Evolutionary conservation across 92 coral and sea anemone species (phyloP).

Genomic region (Porites lobata): DNA sequence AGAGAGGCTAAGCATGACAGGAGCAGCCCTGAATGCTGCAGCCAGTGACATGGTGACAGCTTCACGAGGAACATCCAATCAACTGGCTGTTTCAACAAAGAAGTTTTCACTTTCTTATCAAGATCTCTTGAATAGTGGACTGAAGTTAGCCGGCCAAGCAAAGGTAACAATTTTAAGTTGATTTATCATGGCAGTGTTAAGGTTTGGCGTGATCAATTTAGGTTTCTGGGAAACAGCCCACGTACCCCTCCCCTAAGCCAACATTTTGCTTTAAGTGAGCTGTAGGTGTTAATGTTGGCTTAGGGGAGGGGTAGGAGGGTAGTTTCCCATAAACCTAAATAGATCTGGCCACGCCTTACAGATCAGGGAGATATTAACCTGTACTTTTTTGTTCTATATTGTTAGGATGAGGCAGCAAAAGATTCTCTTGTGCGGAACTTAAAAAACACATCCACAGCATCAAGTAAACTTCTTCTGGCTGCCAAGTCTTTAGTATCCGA

Average conservation of each 20-base stretch:
- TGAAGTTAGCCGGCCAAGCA: conserved; percentile 98
- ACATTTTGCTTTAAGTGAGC: too few species aligned
- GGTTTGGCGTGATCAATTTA: too few species aligned
- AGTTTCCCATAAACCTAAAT: too few species aligned
- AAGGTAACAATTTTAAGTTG: conserved; percentile 57
- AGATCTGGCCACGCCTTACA: too few species aligned
- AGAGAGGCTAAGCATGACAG: conserved; percentile 91
- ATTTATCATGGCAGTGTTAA: not conserved
- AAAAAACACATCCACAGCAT: conserved; percentile 97
- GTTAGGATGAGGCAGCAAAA: conserved; percentile 90
- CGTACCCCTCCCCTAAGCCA: too few species aligned
- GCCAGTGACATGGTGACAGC: conserved; percentile 98
- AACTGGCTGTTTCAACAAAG: conserved; percentile 94
- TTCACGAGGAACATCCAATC: conserved; percentile 97
- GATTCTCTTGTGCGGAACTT: conserved; percentile 90
- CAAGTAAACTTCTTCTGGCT: conserved; percentile 96
- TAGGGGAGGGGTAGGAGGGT: too few species aligned
- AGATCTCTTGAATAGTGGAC: conserved; percentile 89
- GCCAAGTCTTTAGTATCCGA: conserved; percentile 98
- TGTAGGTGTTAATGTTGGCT: too few species aligned
- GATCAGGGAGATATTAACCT: not conserved
- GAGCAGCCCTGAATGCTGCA: conserved; percentile 95
- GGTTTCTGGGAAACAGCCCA: too few species aligned
- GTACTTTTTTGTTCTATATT: not conserved
- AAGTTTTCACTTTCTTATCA: conserved; percentile 96